These are phyloP conservation scores for Helarctos malayanus DNA, from an alignment of 2,797 vertebrate genomes.

Conservation along the genomic window DNA sequence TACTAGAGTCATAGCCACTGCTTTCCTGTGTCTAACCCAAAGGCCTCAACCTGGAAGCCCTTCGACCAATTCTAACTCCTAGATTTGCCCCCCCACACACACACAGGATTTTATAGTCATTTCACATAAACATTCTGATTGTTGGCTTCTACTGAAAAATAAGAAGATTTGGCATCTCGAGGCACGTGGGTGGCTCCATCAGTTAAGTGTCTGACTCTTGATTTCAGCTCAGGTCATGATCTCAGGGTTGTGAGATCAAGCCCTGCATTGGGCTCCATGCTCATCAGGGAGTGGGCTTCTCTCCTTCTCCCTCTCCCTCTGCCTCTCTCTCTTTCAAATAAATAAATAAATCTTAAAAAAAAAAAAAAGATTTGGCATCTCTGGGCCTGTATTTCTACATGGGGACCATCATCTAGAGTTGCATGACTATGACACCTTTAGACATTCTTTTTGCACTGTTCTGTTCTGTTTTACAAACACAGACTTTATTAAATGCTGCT, in stretches of 20 bases:
- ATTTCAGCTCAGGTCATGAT: neutral
- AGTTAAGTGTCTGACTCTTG: neutral
- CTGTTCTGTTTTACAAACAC: slow-evolving; percentile 92
- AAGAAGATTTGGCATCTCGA: neutral
- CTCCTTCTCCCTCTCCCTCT: neutral
- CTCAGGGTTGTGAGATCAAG: neutral
- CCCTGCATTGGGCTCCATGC: neutral
- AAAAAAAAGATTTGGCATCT: neutral
- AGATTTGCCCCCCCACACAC: neutral
- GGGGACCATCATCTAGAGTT: neutral
- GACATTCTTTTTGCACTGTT: neutral
- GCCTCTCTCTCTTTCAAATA: neutral
- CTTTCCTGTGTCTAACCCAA: neutral
- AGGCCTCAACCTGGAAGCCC: neutral
- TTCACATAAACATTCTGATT: neutral
- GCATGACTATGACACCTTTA: rapidly evolving
- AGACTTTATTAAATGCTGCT: slow-evolving; percentile 97
- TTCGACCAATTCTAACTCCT: neutral
- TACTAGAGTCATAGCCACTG: rapidly evolving
- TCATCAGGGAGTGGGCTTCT: neutral
- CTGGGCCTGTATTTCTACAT: neutral
- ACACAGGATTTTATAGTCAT: neutral
- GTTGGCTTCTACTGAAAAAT: neutral
- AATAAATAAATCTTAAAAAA: neutral
- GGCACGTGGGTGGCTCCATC: neutral